Evolutionary conservation across 1,140 invertebrate species (phyloP), one percentile per base, ranked within the genome.

Genomic region (Zaprionus davidi): DNA sequence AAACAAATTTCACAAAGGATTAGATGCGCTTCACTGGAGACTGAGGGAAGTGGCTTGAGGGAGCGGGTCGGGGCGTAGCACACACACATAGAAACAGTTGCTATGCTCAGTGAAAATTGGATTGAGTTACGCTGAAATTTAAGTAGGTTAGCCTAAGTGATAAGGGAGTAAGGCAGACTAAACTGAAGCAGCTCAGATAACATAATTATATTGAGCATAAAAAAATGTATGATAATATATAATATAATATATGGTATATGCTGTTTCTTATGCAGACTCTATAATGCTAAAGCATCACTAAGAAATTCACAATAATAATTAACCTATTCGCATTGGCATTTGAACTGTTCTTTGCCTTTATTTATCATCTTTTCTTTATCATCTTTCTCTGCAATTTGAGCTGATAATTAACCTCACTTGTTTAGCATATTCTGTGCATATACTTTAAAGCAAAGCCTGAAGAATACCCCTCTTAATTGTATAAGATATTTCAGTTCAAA

Each of bases 1-100:
- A 90, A 80, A 77, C 57, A 78, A 90, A 83, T 88, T 82, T 90
- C 74, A 90, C 85, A 90, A 90, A 78, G 87, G 78, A 90, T 90
- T 90, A 86, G 72, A 36, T 49, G 24, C 70, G 85, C 85, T 78
- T 84, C 81, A 71, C 46, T 90, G 85, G 20, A 15, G n/a, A 26
- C 20, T 28, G 46, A 51, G 9, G 0, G 7, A 1, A 11, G n/a
- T 51, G 9, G 6, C 0, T 1, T n/a, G n/a, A 7, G 5, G 5
- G 11, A 49, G 9, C 6, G 20, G 46, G 20, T 49, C 17, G 9
- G 11, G 12, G 13, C 15, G 46, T 31, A 11, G 31, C 31, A 31
- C 28, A 20, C 12, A 28, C 31, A 65, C 28, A 71, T 17, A 67
- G 28, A 66, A 24, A 51, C 41, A 17, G 41, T 46, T 46, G 41